Percentiles rank a stretch among this genome's conserved stretches.
phyloP scores from a whole-genome alignment of 2,888 invertebrate species.

The Portevinia maculata region DNA sequence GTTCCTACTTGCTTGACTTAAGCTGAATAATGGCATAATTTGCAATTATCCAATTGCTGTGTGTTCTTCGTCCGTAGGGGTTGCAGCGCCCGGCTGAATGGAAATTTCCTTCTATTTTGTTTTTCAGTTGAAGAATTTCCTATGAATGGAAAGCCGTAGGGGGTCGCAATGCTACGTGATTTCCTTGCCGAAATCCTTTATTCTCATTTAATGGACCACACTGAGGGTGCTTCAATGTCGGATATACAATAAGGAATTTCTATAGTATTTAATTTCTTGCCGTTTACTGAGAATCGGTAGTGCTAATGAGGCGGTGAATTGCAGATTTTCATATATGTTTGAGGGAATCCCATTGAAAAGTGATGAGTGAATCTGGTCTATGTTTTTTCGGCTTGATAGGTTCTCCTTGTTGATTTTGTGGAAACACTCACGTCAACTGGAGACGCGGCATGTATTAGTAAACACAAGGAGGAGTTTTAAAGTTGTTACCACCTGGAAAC shows the following conservation, averaged over 20 bases:
- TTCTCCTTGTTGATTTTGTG: not conserved
- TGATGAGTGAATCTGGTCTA: not conserved
- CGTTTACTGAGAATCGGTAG: not conserved
- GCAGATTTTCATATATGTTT: not conserved
- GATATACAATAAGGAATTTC: conserved; percentile 31
- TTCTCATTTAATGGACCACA: conserved; percentile 38
- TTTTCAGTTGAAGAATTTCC: conserved; percentile 18
- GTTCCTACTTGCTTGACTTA: conserved; percentile 49
- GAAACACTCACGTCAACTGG: too few relatives aligned
- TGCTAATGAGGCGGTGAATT: not conserved
- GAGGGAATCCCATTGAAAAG: not conserved
- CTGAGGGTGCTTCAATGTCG: conserved; percentile 35
- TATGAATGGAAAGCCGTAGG: conserved; percentile 45
- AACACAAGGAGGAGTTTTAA: too few relatives aligned
- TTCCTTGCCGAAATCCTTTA: conserved; percentile 6
- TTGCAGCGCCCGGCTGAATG: conserved; percentile 18
- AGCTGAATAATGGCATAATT: conserved; percentile 69
- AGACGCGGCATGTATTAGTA: too few relatives aligned
- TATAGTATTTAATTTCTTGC: conserved; percentile 1
- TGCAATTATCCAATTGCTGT: conserved; percentile 66
- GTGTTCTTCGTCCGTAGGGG: conserved; percentile 36
- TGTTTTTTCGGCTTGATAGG: not conserved
- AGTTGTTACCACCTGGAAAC: too few relatives aligned
- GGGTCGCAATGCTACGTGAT: conserved; percentile 29
- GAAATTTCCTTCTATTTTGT: conserved; percentile 5